Evolutionary conservation across 2,888 invertebrate species (phyloP), one percentile per base, ranked within the genome.

Genomic region (Cephus sareptanus): DNA sequence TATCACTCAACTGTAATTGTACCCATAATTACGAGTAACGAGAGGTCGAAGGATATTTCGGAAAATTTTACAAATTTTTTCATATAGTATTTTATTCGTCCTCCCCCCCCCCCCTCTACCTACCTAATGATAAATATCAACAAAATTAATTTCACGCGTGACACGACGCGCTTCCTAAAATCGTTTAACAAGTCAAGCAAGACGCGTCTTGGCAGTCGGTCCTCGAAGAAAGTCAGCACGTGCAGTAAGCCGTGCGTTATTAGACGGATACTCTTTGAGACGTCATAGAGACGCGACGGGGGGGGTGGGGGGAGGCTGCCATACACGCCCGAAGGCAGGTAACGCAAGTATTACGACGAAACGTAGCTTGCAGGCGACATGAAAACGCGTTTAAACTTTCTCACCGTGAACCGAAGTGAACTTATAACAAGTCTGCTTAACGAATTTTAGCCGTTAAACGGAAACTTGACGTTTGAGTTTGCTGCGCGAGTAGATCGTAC

Each of bases 341-440:
- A 30, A 35, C 71, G 37, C 23, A 69, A 56, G 56, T 56, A 23
- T 56, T 73, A 80, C 79, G 77, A 23, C 11, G 79, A 74, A 80
- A 81, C 82, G 71, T 76, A 69, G 75, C 74, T 76, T 75, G 78
- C 81, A 79, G 80, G 80, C 79, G 82, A 76, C 80, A 80, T 76
- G 80, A 82, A 80, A 75, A 31, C 71, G 81, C 81, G 82, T 82
- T 81, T 75, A 87, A 89, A 89, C 87, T 89, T 88, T 85, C 81
- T 82, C 81, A 31, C 84, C 85, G 23, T 23, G 56, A 56, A 0
- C 56, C 56, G 23, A 56, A 9, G 56, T 56, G 87, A 88, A 86
- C 87, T 88, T 88, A 88, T 89, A 87, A 89, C 87, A 86, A 88
- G 83, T 88, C 81, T 86, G 86, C 87, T 86, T 88, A 88, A 89